Base-by-base conservation (phyloP, 2,888 invertebrate genomes). In the Pycnomerus fuliginosus region DNA sequence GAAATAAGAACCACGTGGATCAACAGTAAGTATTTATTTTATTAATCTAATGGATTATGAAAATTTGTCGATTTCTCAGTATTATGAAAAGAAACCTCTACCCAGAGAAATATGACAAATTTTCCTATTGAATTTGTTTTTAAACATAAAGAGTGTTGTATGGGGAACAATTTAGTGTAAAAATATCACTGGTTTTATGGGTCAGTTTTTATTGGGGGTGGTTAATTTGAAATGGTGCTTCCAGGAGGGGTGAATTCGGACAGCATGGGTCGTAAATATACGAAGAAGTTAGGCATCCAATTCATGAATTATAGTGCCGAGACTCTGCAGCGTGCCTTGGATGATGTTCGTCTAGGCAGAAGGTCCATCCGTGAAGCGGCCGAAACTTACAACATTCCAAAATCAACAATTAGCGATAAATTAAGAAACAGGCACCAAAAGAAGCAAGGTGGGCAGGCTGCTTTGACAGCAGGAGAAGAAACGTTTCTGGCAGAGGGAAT, bases 361-460 rank as follows among this genome's bases (percentile, higher is more conserved):
- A 20, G 20, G 8, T 20, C 20, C 4, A 20, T 4, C 20, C 20
- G 20, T 20, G 20, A 20, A 20, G 34, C 34, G 23, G 15, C 34
- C 3, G 25, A 34, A 27, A 10, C 3, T 11, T 34, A 10, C 13
- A 7, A 11, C 4, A 27, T 34, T 8, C 34, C 34, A 22, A 22
- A 12, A 34, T 34, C 34, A 24, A 34, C 34, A n/a, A 22, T 34
- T 5, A 7, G 10, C n/a, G 34, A 34, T 34, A 34, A 34, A 34
- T 8, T 34, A 10, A 25, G 25, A 27, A 11, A 10, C 8, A 11
- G 5, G 5, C 34, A 34, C 24, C 3, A 15, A 5, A 34, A 34
- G 12, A 34, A 34, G 24, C 14, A 14, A 5, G 48, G 44, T 2
- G 33, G 48, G 14, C 44, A 39, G 15, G 10, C 48, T 3, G 16